Percentiles rank a stretch among this genome's conserved stretches.
phyloP scores from a whole-genome alignment of 2,797 vertebrate species.

The Acomys russatus region DNA sequence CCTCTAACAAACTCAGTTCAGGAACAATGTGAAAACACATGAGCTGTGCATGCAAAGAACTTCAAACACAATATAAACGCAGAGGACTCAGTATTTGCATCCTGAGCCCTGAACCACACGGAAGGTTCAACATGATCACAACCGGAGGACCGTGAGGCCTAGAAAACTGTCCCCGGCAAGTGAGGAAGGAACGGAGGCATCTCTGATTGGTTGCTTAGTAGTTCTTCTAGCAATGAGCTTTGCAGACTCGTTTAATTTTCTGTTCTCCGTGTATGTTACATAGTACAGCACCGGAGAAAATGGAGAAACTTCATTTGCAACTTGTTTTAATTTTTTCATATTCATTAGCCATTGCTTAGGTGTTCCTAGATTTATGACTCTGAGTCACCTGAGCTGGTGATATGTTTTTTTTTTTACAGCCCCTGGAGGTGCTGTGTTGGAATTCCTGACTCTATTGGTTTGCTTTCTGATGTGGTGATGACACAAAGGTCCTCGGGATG shows the following conservation, averaged over 20 bases:
- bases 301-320: background rate
- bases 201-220: background rate
- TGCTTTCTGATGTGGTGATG: background rate
- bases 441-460: background rate
- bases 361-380: conserved; percentile 43
- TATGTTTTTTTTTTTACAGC: background rate
- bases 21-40: conserved; percentile 17
- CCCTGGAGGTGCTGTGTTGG: background rate
- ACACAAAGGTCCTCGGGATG: background rate
- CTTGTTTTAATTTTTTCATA: conserved; percentile 23
- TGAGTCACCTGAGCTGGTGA: background rate
- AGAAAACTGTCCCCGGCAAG: background rate
- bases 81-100: background rate
- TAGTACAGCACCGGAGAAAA: background rate
- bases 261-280: background rate
- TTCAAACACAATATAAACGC: background rate
- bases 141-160: background rate
- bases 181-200: background rate
- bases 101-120: background rate
- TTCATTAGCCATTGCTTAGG: conserved; percentile 4
- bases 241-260: background rate
- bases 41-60: background rate
- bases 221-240: background rate
- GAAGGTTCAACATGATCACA: background rate
- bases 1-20: background rate